A percentile compares a stretch with the other conserved stretches of the same genome.
Evolutionary conservation across 1,140 invertebrate species (phyloP).

Genomic region (Brachystomella parvula): DNA sequence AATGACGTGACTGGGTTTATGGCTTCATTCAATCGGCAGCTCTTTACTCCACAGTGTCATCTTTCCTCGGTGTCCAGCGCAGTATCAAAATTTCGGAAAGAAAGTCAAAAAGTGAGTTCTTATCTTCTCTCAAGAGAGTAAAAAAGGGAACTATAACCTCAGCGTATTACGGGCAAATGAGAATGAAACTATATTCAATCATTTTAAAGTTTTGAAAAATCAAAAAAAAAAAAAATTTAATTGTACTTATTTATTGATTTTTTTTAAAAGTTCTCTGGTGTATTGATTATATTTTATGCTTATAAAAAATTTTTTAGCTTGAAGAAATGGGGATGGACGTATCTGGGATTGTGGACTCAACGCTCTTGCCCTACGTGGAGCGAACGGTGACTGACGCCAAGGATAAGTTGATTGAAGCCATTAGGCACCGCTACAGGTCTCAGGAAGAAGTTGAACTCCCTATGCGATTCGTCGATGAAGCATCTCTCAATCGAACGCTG

Average conservation of each 20-base stretch:
- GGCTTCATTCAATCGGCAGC: constrained; percentile 75
- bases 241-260: too few species aligned
- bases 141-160: not conserved
- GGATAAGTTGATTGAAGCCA: constrained; percentile 65
- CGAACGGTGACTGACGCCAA: constrained; percentile 56
- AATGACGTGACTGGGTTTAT: constrained; percentile 73
- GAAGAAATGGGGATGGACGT: constrained; percentile 67
- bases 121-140: not conserved
- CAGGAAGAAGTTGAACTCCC: constrained; percentile 64
- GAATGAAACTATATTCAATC: not conserved
- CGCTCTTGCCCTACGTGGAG: constrained; percentile 59
- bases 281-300: not conserved
- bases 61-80: constrained; percentile 77
- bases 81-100: constrained; percentile 64
- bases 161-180: not conserved
- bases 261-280: constrained; percentile 1
- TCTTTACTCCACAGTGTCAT: constrained; percentile 82
- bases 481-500: constrained; percentile 48
- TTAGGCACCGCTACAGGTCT: constrained; percentile 54
- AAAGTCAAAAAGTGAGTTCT: constrained; percentile 61
- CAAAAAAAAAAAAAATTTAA: too few species aligned
- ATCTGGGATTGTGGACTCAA: constrained; percentile 70
- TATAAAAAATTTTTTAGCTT: constrained; percentile 47
- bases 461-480: constrained; percentile 55
- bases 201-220: too few species aligned